Evolutionary conservation across 92 coral and sea anemone species (phyloP), one percentile per base, ranked within the genome.

Genomic region (Palythoa grandis): DNA sequence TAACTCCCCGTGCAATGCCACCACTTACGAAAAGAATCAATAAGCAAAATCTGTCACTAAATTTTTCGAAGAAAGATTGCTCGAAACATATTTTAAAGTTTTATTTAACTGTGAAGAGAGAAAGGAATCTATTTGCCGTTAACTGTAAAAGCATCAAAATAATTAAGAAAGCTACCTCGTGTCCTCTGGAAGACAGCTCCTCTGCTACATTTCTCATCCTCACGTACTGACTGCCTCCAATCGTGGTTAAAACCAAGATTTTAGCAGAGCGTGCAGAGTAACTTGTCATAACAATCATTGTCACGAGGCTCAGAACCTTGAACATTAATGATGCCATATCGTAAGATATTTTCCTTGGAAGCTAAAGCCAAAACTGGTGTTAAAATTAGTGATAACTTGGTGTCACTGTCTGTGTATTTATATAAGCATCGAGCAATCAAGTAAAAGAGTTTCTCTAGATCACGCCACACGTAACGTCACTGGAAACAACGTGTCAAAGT

Each of bases 201-300:
- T 78, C 83, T 6, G 83, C 83, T 12, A 78, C 52, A n/a, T 78
- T 78, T 37, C 71, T 58, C 83, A 78, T 78, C 13, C 83, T 37
- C 71, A 78, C 83, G 50, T 78, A 78, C 17, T 78, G 83, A 56
- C 83, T 78, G 50, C 83, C 83, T 57, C 83, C 83, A 4, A 78
- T 7, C n/a, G 71, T 78, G 25, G 71, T 37, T 35, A 78, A 43
- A 5, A 78, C 71, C 53, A 78, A 10, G 5, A 78, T 39, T 37
- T 78, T 78, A 54, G 71, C 83, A 19, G 83, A 37, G 58, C 53
- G 52, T 23, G 53, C 71, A 2, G 29, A 58, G 37, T 60, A 20
- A 19, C 53, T 60, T 39, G 70, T n/a, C 40, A 63, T 19, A 11
- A 63, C 13, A 78, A 78, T 57, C 19, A 58, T 16, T 77, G 13